Base-by-base conservation (phyloP, 2,888 invertebrate species). In the Agrotis puta region DNA sequence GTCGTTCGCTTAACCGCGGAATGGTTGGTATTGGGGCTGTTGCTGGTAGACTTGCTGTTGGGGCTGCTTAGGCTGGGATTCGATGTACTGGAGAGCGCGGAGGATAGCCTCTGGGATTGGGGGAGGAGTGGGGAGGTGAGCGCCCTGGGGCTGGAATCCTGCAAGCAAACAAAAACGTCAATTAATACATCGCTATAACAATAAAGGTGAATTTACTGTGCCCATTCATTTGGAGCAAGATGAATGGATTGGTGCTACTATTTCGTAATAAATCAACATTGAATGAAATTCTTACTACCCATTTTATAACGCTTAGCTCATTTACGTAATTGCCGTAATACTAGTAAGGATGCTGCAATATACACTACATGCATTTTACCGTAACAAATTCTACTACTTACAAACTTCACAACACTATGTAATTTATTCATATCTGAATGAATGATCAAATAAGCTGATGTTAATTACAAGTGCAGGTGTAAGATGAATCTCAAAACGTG, bases 111-210 rank as follows among this genome's bases (percentile, higher is more conserved):
- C 97, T 16, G 97, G 97, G 87, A 97, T 96, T 43, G 97, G 97
- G 24, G 97, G 97, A 74, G 97, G 96, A n/a, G 97, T 97, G 59
- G 97, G 97, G 66, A 97, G 89, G 78, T 97, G 97, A 58, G 96
- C 96, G 43, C 97, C 97, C 79, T 96, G 94, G 47, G 97, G 93
- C 65, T 95, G 97, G 96, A 97, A 97, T 90, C 97, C 97, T 96
- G 91, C n/a, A 79, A 87, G 69, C 39, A 82, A 74, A 72, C 22
- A 22, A 73, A 71, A 70, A 45, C 1, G 0, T 33, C 50, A 5
- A 3, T 75, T 18, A 61, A 4, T 47, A 47, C 9, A 57, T 47
- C 2, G 13, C 24, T 51, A 9, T 47, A 50, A 13, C 14, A 20
- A 20, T 57, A 65, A 47, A 24, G 22, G 0, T 18, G 7, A 62